A percentile compares a stretch with the other conserved stretches of the same genome.
These are phyloP conservation scores for Sus cebifrons DNA, from an alignment of 2,797 vertebrate genomes.

Conservation along the genomic window DNA sequence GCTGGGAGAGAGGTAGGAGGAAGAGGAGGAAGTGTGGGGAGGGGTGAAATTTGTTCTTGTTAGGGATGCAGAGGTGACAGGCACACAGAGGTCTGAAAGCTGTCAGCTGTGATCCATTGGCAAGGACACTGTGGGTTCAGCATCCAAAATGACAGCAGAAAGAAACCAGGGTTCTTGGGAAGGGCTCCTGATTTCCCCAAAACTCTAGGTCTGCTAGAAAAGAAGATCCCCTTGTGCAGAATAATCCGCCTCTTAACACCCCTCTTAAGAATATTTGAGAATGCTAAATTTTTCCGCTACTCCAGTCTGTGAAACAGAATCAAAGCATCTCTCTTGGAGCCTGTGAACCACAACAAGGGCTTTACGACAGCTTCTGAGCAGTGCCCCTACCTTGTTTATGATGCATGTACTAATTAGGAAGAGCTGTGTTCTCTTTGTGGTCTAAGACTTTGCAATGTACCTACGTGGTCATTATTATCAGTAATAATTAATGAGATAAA, in stretches of 20 bases:
- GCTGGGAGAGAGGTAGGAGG: background rate
- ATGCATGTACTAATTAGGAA: constrained; percentile 63
- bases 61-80: background rate
- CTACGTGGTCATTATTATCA: background rate
- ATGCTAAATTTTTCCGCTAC: background rate
- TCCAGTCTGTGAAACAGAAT: background rate
- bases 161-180: background rate
- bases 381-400: constrained; percentile 59
- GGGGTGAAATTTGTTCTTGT: background rate
- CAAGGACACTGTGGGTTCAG: background rate
- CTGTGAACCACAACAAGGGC: constrained; percentile 41
- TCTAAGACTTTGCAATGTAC: constrained; percentile 32
- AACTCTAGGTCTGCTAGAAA: background rate
- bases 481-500: constrained; percentile 67
- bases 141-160: background rate
- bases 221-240: background rate
- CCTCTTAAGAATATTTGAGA: background rate
- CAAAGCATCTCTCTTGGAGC: constrained; percentile 29
- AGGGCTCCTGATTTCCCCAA: background rate
- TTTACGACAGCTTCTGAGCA: constrained; percentile 42
- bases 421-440: constrained; percentile 66
- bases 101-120: background rate
- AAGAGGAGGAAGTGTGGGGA: background rate
- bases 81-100: background rate
- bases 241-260: background rate